Conservation (phyloP, 2,797 vertebrate species). For the Hapalemur alaotrensis region DNA sequence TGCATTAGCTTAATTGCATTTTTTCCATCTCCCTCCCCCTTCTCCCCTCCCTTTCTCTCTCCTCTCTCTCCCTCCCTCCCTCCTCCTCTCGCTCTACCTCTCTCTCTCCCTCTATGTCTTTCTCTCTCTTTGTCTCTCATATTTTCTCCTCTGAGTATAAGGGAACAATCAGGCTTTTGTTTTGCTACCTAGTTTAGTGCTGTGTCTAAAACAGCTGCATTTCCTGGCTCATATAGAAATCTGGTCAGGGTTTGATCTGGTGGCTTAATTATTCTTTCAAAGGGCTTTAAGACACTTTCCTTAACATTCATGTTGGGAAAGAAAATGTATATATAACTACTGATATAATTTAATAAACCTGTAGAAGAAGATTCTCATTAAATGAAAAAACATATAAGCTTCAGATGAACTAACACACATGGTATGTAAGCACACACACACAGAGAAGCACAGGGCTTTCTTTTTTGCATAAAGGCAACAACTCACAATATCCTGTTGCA, state of each 20-base stretch:
- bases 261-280: conserved; percentile 64
- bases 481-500: neutral
- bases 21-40: conserved; percentile 77
- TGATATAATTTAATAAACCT: conserved; percentile 62
- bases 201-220: conserved; percentile 49
- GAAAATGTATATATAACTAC: conserved; percentile 51
- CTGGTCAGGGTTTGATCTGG: conserved; percentile 11
- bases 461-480: neutral
- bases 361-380: conserved; percentile 54
- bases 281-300: conserved; percentile 51
- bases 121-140: neutral
- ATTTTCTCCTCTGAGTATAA: neutral
- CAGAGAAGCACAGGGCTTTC: neutral
- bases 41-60: neutral
- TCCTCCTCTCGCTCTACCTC: neutral
- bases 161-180: neutral
- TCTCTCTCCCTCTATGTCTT: neutral
- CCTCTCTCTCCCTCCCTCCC: neutral
- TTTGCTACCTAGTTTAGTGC: conserved; percentile 48
- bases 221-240: conserved; percentile 59
- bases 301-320: conserved; percentile 34
- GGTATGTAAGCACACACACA: neutral
- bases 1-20: conserved; percentile 98
- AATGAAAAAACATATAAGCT: neutral
- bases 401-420: neutral